Evolutionary conservation across 2,888 invertebrate species (phyloP).

Genomic region (Hydriomena furcata): DNA sequence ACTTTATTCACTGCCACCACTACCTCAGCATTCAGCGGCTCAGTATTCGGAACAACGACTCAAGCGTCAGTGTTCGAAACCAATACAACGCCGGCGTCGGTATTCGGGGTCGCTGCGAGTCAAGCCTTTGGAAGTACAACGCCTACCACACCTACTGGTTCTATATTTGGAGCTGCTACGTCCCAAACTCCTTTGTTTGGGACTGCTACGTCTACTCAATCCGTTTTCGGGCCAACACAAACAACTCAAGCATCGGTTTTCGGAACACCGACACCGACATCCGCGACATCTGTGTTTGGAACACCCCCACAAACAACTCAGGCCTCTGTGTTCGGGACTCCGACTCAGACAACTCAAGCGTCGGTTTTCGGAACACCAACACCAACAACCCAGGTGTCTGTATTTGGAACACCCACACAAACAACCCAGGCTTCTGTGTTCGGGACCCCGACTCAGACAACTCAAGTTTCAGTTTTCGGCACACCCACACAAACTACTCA

Average conservation of each 20-base stretch:
- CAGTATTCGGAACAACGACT: slow-evolving; percentile 18
- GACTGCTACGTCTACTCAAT: slow-evolving; percentile 10
- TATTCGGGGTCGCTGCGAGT: slow-evolving; percentile 42
- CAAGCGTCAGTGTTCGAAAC: slow-evolving; percentile 27
- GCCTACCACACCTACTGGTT: slow-evolving; percentile 32
- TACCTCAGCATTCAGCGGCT: slow-evolving; percentile 11
- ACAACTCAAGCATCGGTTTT: too few species aligned
- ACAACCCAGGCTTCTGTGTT: slow-evolving; percentile 43
- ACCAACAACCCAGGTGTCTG: slow-evolving; percentile 38
- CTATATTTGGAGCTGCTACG: slow-evolving; percentile 36
- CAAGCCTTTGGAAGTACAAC: slow-evolving; percentile 21
- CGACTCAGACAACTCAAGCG: slow-evolving; percentile 33
- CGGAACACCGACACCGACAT: slow-evolving; percentile 19
- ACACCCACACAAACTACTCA: slow-evolving; percentile 34
- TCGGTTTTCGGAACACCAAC: slow-evolving; percentile 39
- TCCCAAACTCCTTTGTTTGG: slow-evolving; percentile 36
- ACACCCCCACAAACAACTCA: slow-evolving; percentile 41
- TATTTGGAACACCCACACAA: slow-evolving; percentile 40
- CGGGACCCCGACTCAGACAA: slow-evolving; percentile 39
- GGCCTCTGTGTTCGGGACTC: slow-evolving; percentile 40
- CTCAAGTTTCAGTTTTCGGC: slow-evolving; percentile 45
- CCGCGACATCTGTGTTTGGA: slow-evolving; percentile 54
- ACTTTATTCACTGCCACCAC: slow-evolving; percentile 38
- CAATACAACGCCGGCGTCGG: slow-evolving; percentile 39
- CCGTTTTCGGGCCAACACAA: slow-evolving; percentile 10